Conservation (phyloP, 2,113 vertebrate species). For the Syngnathoides biaculeatus region DNA sequence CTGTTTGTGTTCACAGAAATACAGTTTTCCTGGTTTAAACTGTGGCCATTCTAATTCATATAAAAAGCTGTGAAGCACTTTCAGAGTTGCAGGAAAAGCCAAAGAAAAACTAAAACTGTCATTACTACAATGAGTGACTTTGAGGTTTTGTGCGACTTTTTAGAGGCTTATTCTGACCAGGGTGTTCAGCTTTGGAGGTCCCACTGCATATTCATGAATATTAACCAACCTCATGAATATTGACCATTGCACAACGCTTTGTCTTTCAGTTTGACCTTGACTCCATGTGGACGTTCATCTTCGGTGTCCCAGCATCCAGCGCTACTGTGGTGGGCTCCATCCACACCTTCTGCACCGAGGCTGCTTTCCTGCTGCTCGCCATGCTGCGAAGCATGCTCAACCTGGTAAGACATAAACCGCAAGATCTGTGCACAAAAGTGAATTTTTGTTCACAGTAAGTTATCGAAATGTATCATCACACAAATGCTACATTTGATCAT, state of each 20-base stretch:
- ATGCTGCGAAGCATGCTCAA: constrained; percentile 99
- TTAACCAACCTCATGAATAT: not conserved
- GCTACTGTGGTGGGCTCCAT: constrained; percentile 86
- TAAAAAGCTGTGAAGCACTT: no score
- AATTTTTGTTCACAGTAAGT: no score
- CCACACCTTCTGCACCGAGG: constrained; percentile 90
- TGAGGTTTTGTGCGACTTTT: no score
- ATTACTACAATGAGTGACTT: no score
- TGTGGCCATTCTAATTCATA: no score
- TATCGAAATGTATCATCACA: no score
- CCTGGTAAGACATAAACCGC: constrained; percentile 77
- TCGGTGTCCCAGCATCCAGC: constrained; percentile 92
- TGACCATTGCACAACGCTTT: not conserved
- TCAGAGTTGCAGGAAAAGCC: no score
- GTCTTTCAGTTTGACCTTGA: constrained; percentile 89
- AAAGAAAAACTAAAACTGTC: no score
- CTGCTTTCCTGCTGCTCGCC: constrained; percentile 88
- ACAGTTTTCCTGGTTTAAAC: no score
- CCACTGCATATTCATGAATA: not conserved
- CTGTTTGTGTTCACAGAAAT: no score
- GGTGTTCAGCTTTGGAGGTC: not conserved
- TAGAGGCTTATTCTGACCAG: not conserved
- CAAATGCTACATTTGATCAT: not conserved
- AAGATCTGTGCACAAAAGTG: no score
- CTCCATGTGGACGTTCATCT: constrained; percentile 97